Base-by-base conservation (phyloP, 2,113 vertebrate genomes). In the Aptenodytes patagonicus region DNA sequence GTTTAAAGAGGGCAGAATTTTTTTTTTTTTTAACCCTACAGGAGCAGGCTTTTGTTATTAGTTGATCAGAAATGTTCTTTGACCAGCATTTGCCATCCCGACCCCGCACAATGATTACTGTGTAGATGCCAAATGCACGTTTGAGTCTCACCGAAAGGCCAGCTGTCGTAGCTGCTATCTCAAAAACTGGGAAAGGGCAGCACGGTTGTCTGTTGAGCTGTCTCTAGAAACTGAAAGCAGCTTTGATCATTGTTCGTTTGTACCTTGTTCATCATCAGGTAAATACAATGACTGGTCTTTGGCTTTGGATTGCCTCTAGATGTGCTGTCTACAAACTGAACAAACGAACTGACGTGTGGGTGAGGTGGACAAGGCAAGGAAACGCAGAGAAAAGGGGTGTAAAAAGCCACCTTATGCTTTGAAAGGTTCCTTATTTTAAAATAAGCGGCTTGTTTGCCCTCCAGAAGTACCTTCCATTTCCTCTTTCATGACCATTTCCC, bases 151-250 rank as follows among this genome's bases (percentile, higher is more conserved):
- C 29, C 25, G 2, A 47, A 18, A 58, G 28, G 32, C 40, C 32
- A 4, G 29, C 12, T 64, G 2, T n/a, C 2, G 0, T 22, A 54
- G 60, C 24, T 80, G 62, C 36, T n/a, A 0, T 25, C 42, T 31
- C 62, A 19, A 8, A 44, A 42, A 16, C 6, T 6, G 40, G 21
- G 34, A 3, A 44, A 19, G 15, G 49, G 36, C 81, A n/a, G 58
- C 46, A 13, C 0, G 0, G 20, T 20, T 70, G 44, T 29, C 32
- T 69, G 28, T 60, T 9, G 36, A 44, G 28, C 7, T 42, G 38
- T 38, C 58, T 60, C 21, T 7, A 20, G 44, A 77, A 76, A n/a
- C 36, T 3, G 34, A 65, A 58, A 17, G 44, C 36, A 58, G 25
- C 44, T 77, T 76, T 54, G 51, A 31, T 70, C 20, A 1, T 18